phyloP scores from a whole-genome alignment of 2,113 vertebrate genomes.

The Electrona antarctica region DNA sequence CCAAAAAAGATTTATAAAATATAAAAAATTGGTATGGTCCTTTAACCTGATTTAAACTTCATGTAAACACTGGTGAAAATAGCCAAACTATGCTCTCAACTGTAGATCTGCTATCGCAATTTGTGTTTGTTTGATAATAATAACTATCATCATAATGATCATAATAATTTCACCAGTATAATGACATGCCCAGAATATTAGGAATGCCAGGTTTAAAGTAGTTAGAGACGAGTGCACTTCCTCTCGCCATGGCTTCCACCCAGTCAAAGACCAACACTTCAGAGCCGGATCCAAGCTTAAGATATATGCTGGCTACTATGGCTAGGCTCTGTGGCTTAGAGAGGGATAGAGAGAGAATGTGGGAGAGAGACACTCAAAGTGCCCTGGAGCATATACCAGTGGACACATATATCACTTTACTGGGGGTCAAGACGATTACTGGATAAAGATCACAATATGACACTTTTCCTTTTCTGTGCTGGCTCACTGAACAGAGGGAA shows the following conservation, averaged over 20 bases:
- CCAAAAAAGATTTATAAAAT: too few species aligned
- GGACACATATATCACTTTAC: constrained; percentile 89
- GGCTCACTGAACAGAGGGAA: constrained; percentile 89
- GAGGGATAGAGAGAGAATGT: constrained; percentile 31
- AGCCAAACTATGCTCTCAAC: too few species aligned
- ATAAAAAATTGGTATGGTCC: too few species aligned
- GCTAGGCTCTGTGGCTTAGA: constrained; percentile 36
- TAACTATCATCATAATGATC: too few species aligned
- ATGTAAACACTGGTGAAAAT: too few species aligned
- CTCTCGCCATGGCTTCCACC: not conserved
- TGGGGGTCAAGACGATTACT: constrained; percentile 91
- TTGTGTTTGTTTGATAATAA: too few species aligned
- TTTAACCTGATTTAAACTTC: too few species aligned
- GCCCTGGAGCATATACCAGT: constrained; percentile 82
- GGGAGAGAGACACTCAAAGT: constrained; percentile 69
- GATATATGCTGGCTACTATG: constrained; percentile 54
- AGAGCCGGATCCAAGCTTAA: constrained; percentile 22
- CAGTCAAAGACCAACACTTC: not conserved
- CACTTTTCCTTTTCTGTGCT: constrained; percentile 91
- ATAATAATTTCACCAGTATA: too few species aligned
- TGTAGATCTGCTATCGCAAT: too few species aligned
- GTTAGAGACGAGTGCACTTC: not conserved
- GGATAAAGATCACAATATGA: constrained; percentile 99
- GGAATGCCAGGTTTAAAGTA: too few species aligned
- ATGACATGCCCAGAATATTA: too few species aligned